Percentiles rank a stretch among this genome's conserved stretches.
These are phyloP conservation scores for Leptogaster cylindrica DNA, from an alignment of 2,888 invertebrate genomes.

Conservation along the genomic window DNA sequence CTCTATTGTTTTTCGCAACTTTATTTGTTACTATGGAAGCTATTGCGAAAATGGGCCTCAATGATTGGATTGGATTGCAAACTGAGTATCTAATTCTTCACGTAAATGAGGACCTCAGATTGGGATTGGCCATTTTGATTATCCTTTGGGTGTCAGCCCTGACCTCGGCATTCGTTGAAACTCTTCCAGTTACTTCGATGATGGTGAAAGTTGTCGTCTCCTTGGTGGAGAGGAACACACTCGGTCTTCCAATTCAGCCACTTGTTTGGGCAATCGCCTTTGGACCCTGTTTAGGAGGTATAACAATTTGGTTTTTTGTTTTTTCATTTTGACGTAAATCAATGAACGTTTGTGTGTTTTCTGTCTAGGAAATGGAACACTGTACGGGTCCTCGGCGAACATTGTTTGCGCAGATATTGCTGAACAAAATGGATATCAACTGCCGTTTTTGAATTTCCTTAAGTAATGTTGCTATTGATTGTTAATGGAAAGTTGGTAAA, in stretches of 20 bases:
- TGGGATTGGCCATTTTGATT: conserved; percentile 77
- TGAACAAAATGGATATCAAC: conserved; percentile 87
- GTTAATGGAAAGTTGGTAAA: background rate
- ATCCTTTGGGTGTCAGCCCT: conserved; percentile 88
- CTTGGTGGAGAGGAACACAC: conserved; percentile 70
- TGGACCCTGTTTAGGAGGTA: conserved; percentile 86
- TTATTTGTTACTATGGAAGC: conserved; percentile 66
- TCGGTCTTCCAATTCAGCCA: conserved; percentile 78
- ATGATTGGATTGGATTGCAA: conserved; percentile 78
- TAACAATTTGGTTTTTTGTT: too few species aligned
- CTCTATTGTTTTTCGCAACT: conserved; percentile 60
- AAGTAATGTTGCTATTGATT: conserved; percentile 66
- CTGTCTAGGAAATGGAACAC: conserved; percentile 84
- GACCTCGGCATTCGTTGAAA: conserved; percentile 87
- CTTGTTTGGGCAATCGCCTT: conserved; percentile 86
- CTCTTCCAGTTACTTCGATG: conserved; percentile 90
- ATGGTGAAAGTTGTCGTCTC: conserved; percentile 83
- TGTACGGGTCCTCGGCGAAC: conserved; percentile 90
- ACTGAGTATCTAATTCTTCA: conserved; percentile 72
- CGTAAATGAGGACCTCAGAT: conserved; percentile 69
- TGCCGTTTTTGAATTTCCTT: conserved; percentile 83
- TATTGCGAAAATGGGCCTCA: conserved; percentile 77
- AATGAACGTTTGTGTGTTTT: too few species aligned
- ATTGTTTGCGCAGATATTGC: conserved; percentile 91
- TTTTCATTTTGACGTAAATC: too few species aligned